Evolutionary conservation across 2,888 invertebrate genomes (phyloP).

Genomic region (Drosophila pseudotakahashii): DNA sequence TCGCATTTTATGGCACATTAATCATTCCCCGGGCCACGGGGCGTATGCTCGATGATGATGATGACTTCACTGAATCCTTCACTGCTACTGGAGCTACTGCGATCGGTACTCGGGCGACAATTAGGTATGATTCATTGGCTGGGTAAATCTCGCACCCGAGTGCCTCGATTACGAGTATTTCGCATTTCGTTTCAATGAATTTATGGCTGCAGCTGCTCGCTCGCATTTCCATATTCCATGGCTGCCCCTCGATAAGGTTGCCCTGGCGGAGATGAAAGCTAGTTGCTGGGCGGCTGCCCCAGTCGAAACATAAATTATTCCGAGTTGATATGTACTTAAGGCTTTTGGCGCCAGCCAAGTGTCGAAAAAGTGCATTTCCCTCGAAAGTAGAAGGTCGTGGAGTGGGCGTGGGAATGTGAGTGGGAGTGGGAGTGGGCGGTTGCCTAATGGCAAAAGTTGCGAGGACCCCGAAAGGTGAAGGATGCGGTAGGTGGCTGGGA

Average conservation of each 20-base stretch:
- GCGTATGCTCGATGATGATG: constrained; percentile 51
- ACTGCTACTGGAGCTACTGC: background rate
- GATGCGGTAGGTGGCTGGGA: constrained; percentile 20
- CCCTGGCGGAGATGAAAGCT: constrained; percentile 7
- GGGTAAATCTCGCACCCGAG: constrained; percentile 24
- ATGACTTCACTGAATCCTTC: constrained; percentile 57
- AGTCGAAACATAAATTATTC: constrained; percentile 61
- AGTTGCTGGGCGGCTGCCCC: constrained; percentile 11
- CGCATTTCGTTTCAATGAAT: constrained; percentile 35
- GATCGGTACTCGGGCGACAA: constrained; percentile 36
- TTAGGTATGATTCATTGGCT: constrained; percentile 47
- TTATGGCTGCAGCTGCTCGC: constrained; percentile 53
- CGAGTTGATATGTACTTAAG: constrained; percentile 57
- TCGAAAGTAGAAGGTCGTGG: constrained; percentile 5
- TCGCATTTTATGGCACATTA: constrained; percentile 68
- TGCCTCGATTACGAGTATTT: constrained; percentile 11
- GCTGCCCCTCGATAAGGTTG: constrained; percentile 43
- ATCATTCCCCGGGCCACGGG: constrained; percentile 47
- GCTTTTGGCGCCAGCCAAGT: constrained; percentile 49
- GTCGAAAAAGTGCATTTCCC: constrained; percentile 58
- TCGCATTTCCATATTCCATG: constrained; percentile 53
- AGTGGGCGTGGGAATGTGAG: background rate
- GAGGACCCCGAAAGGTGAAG: constrained; percentile 7
- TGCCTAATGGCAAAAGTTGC: constrained; percentile 67
- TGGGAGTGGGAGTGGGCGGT: background rate